phyloP scores from a whole-genome alignment of 64 coral and sea anemone species.

The Stichodactyla helianthus region DNA sequence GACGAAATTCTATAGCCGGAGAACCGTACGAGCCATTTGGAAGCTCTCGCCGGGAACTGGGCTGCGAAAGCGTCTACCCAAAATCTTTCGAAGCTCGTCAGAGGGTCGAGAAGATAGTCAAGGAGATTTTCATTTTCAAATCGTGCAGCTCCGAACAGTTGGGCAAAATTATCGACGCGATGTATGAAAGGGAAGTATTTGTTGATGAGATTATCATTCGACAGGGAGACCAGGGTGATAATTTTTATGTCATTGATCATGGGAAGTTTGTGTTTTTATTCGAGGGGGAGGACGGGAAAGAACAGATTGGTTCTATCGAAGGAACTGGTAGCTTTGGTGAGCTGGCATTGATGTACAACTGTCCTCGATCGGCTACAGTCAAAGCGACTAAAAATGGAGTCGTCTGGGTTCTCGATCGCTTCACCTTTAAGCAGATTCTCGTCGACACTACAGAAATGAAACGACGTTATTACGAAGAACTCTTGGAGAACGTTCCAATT shows the following conservation, averaged over 20 bases:
- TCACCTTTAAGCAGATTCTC: slow-evolving; percentile 46
- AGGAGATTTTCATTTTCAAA: slow-evolving; percentile 59
- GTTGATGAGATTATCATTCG: slow-evolving; percentile 28
- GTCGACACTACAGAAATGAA: slow-evolving; percentile 45
- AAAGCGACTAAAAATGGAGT: slow-evolving; percentile 11
- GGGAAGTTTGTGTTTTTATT: slow-evolving; percentile 51
- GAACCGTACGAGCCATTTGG: slow-evolving; percentile 31
- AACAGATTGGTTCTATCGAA: slow-evolving; percentile 20
- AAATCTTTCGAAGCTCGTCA: slow-evolving; percentile 34
- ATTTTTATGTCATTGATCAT: slow-evolving; percentile 58
- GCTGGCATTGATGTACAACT: slow-evolving; percentile 53
- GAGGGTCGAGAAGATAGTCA: slow-evolving; percentile 27
- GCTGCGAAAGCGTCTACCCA: slow-evolving; percentile 4
- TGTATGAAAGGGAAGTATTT: slow-evolving; percentile 55
- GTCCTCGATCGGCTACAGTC: slow-evolving; percentile 44
- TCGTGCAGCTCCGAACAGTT: slow-evolving; percentile 50
- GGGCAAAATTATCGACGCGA: slow-evolving; percentile 32
- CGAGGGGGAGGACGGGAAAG: slow-evolving; percentile 11
- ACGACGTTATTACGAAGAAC: slow-evolving; percentile 35
- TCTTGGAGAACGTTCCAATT: slow-evolving; percentile 34
- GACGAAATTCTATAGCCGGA: slow-evolving; percentile 32
- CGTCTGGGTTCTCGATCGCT: slow-evolving; percentile 48
- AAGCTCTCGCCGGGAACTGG: background rate
- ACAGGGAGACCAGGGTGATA: slow-evolving; percentile 46
- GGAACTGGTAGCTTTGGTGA: slow-evolving; percentile 52